Percentiles rank a stretch among this genome's conserved stretches.
phyloP scores from a whole-genome alignment of 2,888 invertebrate species.

The Nomada ruficornis region DNA sequence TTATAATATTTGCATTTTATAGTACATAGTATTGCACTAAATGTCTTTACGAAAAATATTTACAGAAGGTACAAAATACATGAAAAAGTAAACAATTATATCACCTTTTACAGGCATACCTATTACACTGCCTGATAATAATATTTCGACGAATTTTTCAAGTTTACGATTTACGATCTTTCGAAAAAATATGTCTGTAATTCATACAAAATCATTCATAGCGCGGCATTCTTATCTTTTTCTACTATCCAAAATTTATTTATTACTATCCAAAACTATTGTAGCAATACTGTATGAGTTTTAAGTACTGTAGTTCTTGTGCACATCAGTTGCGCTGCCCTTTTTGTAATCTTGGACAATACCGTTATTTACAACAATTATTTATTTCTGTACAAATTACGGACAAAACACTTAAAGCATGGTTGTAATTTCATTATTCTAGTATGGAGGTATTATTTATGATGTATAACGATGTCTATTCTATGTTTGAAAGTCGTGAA shows the following conservation, averaged over 20 bases:
- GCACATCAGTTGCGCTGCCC: slow-evolving; percentile 32
- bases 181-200: slow-evolving; percentile 44
- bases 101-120: slow-evolving; percentile 55
- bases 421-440: slow-evolving; percentile 28
- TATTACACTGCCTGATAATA: slow-evolving; percentile 63
- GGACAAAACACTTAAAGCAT: background rate
- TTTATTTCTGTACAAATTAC: slow-evolving; percentile 23
- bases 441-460: slow-evolving; percentile 28
- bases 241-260: slow-evolving; percentile 26
- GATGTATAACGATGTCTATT: slow-evolving; percentile 4
- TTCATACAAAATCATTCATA: slow-evolving; percentile 24
- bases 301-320: slow-evolving; percentile 1
- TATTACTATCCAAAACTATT: slow-evolving; percentile 25
- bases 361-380: slow-evolving; percentile 8
- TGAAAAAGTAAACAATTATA: slow-evolving; percentile 45
- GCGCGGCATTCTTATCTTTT: background rate
- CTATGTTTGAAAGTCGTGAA: slow-evolving; percentile 35
- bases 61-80: slow-evolving; percentile 60
- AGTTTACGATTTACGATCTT: slow-evolving; percentile 51
- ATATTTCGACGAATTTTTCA: slow-evolving; percentile 59
- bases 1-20: slow-evolving; percentile 66
- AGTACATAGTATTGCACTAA: slow-evolving; percentile 51
- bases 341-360: slow-evolving; percentile 44
- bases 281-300: background rate
- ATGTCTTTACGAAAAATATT: slow-evolving; percentile 50